Evolutionary conservation across 2,797 vertebrate species (phyloP), one percentile per base, ranked within the genome.

Genomic region (Crypturellus tataupa): DNA sequence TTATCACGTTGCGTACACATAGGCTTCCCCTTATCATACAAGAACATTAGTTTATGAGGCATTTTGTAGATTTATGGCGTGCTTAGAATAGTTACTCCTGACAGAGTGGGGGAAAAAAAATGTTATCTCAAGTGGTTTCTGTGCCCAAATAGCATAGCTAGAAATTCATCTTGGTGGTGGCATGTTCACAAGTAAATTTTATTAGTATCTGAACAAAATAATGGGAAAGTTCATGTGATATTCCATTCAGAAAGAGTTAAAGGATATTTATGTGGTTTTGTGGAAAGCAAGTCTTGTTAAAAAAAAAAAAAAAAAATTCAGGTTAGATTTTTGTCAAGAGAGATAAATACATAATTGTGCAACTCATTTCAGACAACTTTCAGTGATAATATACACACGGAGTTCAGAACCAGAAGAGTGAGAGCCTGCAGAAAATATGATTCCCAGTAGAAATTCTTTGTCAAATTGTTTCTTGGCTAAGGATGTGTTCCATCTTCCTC

Each of bases 241-340:
- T 4, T 53, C 20, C 25, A 59, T 33, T 63, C 44, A 40, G 80
- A n/a, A 42, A 19, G 56, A 72, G 3, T 3, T 60, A 12, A 47
- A 42, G 80, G 20, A 58, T 67, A 83, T 49, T 23, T 49, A 12
- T 49, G 1, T 10, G 46, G 70, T 64, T 68, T 6, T 29, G 2
- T 39, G 80, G 85, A 53, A 91, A 84, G 69, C 10, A 39, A 67
- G 20, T 56, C 90, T 60, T 84, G 68, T 88, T 60, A 87, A 60
- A 49, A 46, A 46, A 46, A 89, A 85, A 9, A 60, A 46, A 42
- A 42, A 42, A 89, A 85, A 9, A 60, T 47, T 63, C 88, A 68
- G 70, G 70, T 70, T 68, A 9, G 49, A 7, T 2, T 94, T 93
- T 68, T 87, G 87, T 73, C 93, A 91, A 87, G 62, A 42, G 44